Conservation (phyloP, 2,797 vertebrate genomes). For the Basileuterus tristriatus region DNA sequence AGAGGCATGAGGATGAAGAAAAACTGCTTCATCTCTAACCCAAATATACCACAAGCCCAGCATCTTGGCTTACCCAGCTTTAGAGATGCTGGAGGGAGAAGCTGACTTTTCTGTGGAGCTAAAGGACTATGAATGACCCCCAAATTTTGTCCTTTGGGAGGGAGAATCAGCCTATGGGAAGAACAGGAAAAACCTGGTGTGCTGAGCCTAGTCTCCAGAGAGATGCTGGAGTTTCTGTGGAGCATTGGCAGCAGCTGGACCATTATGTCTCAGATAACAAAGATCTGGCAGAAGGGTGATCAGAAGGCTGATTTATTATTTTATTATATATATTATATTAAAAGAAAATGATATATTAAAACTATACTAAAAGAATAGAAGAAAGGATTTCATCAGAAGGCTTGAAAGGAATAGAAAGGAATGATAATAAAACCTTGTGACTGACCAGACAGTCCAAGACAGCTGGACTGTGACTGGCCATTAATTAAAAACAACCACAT, state of each 20-base stretch:
- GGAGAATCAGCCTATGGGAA: not conserved
- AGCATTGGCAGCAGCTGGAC: not conserved
- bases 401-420: too few species aligned
- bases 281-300: not conserved
- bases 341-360: too few species aligned
- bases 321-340: too few species aligned
- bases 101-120: not conserved
- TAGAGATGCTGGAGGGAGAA: not conserved
- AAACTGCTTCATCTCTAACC: not conserved
- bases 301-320: too few species aligned
- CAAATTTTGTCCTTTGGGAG: not conserved
- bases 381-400: too few species aligned
- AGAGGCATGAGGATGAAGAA: not conserved
- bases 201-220: constrained; percentile 48
- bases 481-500: too few species aligned
- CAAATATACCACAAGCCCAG: not conserved
- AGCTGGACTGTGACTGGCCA: too few species aligned
- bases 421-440: too few species aligned
- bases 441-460: too few species aligned
- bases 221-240: constrained; percentile 44
- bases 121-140: not conserved
- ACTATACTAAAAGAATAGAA: too few species aligned
- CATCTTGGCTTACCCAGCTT: not conserved
- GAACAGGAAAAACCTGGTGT: not conserved
- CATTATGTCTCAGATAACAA: not conserved